These are phyloP conservation scores for Nematolebias whitei DNA, from an alignment of 2,113 vertebrate species.

Conservation along the genomic window DNA sequence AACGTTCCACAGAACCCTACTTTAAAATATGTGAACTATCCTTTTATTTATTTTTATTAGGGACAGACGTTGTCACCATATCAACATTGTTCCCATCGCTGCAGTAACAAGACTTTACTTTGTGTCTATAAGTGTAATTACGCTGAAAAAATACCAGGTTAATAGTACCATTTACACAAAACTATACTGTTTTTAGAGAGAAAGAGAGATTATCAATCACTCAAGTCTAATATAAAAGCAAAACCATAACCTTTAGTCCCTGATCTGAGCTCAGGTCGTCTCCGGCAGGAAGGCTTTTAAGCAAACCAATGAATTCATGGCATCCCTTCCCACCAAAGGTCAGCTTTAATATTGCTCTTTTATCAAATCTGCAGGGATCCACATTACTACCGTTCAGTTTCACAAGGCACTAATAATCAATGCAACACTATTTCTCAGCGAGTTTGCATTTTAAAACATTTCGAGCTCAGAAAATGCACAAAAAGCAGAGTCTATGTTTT, in stretches of 20 bases:
- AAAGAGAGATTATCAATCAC: neutral
- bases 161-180: neutral
- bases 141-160: constrained; percentile 10
- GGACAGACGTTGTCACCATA: no score
- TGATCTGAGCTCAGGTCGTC: constrained; percentile 6
- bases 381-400: constrained; percentile 19
- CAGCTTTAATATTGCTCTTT: constrained; percentile 38
- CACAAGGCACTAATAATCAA: constrained; percentile 33
- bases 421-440: neutral
- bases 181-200: neutral
- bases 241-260: neutral
- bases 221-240: neutral
- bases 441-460: neutral
- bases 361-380: constrained; percentile 33
- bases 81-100: no score
- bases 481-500: neutral
- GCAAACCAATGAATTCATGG: constrained; percentile 39
- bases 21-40: no score
- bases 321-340: constrained; percentile 49
- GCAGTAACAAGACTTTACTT: no score
- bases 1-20: no score
- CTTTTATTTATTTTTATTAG: no score
- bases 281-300: constrained; percentile 20
- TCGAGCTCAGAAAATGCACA: constrained; percentile 10
- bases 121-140: neutral